phyloP scores from a whole-genome alignment of 2,888 invertebrate genomes.

The Mylabris sibirica region DNA sequence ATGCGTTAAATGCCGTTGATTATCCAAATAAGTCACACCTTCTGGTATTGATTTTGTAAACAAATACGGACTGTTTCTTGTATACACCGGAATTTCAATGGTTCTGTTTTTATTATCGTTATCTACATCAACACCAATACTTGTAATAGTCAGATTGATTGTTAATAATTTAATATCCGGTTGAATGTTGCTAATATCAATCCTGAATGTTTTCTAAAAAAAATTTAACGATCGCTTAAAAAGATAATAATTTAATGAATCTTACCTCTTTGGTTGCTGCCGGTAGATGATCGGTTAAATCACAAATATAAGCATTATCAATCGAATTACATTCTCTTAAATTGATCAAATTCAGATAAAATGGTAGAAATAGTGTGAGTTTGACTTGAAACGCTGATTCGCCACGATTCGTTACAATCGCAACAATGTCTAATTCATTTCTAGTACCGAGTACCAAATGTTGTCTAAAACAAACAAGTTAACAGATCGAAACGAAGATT shows the following conservation, averaged over 20 bases:
- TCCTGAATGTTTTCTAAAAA: conserved; percentile 27
- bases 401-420: conserved; percentile 51
- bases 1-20: conserved; percentile 27
- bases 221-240: neutral
- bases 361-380: conserved; percentile 44
- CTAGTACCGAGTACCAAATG: conserved; percentile 51
- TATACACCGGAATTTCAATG: neutral
- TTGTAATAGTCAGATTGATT: conserved; percentile 43
- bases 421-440: conserved; percentile 44
- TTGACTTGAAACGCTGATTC: conserved; percentile 56
- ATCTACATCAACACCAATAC: conserved; percentile 45
- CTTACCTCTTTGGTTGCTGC: neutral
- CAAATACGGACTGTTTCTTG: conserved; percentile 16
- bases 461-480: conserved; percentile 33
- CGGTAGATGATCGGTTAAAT: conserved; percentile 29
- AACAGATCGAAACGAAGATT: neutral
- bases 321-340: conserved; percentile 37
- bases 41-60: conserved; percentile 41
- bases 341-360: conserved; percentile 41
- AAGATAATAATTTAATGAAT: neutral
- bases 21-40: conserved; percentile 39
- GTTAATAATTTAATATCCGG: conserved; percentile 32
- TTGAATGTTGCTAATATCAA: conserved; percentile 40
- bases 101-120: conserved; percentile 38
- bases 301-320: conserved; percentile 23